A percentile compares a stretch with the other conserved stretches of the same genome.
These are phyloP conservation scores for Poeciliopsis retropinna DNA, from an alignment of 2,113 vertebrate species.

Conservation along the genomic window DNA sequence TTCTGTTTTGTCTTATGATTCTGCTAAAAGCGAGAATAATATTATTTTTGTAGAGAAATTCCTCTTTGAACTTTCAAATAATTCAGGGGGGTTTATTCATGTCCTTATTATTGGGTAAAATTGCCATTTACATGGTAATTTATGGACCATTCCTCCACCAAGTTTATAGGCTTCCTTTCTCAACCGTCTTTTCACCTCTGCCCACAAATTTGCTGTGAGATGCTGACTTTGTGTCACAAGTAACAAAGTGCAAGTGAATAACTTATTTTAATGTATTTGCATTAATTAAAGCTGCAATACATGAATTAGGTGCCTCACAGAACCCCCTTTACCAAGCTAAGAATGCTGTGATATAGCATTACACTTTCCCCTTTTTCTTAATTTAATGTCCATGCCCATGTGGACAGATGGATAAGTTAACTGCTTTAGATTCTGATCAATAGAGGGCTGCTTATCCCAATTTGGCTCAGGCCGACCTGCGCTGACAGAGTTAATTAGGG, in stretches of 20 bases:
- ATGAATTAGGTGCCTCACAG: background rate
- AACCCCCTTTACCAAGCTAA: conserved; percentile 1
- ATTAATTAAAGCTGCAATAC: background rate
- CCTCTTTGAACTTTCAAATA: too few relatives aligned
- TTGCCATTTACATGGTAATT: too few relatives aligned
- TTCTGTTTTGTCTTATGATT: too few relatives aligned
- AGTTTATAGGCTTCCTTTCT: too few relatives aligned
- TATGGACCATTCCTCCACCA: too few relatives aligned
- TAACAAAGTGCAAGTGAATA: background rate
- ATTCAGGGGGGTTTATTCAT: too few relatives aligned
- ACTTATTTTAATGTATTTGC: background rate
- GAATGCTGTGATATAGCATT: background rate
- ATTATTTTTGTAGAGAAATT: too few relatives aligned
- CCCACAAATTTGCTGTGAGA: too few relatives aligned
- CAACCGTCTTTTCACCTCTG: too few relatives aligned
- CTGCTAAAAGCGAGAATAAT: too few relatives aligned
- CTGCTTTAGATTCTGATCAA: conserved; percentile 68
- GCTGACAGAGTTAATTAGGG: conserved; percentile 80
- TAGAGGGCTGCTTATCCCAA: conserved; percentile 55
- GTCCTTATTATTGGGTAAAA: too few relatives aligned
- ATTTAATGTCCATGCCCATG: conserved; percentile 14
- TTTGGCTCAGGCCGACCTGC: conserved; percentile 58
- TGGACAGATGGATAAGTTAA: conserved; percentile 74
- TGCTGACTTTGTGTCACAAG: too few relatives aligned
- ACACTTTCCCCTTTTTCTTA: conserved; percentile 26